phyloP scores from a whole-genome alignment of 1,140 invertebrate genomes.

The Wiebesia pumilae region DNA sequence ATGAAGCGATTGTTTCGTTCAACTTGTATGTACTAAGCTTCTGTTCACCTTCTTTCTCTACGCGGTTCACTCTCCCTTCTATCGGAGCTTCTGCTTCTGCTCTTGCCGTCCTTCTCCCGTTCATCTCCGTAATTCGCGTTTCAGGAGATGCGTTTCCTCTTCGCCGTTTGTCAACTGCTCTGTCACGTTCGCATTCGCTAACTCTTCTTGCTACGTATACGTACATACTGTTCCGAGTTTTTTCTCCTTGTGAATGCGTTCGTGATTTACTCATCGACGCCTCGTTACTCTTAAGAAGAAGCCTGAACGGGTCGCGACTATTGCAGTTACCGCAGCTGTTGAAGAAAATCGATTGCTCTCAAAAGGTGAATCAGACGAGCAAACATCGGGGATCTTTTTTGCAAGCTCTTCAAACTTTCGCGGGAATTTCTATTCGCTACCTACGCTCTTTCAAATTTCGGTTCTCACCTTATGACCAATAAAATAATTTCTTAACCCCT shows the following conservation, averaged over 20 bases:
- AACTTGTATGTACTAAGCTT: slow-evolving; percentile 36
- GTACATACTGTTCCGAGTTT: background rate
- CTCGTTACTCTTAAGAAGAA: background rate
- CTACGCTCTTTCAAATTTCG: too few species aligned
- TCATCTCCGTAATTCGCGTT: background rate
- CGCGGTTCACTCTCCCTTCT: slow-evolving; percentile 2
- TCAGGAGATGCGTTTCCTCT: slow-evolving; percentile 20
- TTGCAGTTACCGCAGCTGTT: background rate
- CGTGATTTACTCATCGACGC: background rate
- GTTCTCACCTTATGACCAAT: too few species aligned
- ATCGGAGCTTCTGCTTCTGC: background rate
- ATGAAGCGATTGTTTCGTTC: slow-evolving; percentile 75
- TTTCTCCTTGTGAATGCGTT: background rate
- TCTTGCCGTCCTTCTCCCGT: background rate
- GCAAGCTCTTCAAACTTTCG: background rate
- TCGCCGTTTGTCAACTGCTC: background rate
- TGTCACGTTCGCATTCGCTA: background rate
- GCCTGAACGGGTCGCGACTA: background rate
- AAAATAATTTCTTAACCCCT: too few species aligned
- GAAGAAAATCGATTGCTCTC: background rate
- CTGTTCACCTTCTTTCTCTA: slow-evolving; percentile 38
- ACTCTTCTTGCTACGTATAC: background rate
- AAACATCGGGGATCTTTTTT: background rate
- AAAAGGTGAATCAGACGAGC: background rate
- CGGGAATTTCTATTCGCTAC: too few species aligned